These are phyloP conservation scores for Cataglyphis albicans DNA, from an alignment of 2,888 invertebrate species.

Conservation along the genomic window DNA sequence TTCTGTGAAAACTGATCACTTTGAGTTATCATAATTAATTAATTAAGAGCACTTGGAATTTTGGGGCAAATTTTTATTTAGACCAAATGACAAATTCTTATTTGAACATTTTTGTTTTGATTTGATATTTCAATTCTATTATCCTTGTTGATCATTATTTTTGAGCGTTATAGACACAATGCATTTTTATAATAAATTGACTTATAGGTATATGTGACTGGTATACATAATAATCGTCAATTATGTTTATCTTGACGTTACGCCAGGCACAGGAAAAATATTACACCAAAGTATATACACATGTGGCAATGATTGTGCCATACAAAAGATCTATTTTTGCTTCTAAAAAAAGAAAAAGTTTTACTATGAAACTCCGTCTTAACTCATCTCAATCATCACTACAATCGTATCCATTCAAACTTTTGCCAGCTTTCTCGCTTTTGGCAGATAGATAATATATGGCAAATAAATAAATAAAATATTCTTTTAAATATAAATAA, in stretches of 20 bases:
- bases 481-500: slow-evolving; percentile 20
- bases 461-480: slow-evolving; percentile 19
- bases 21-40: neutral
- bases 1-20: neutral
- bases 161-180: neutral
- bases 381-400: slow-evolving; percentile 9
- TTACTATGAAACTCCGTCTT: neutral
- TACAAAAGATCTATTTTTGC: slow-evolving; percentile 45
- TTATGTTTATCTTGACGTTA: slow-evolving; percentile 47
- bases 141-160: neutral
- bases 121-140: neutral
- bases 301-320: slow-evolving; percentile 32
- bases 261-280: slow-evolving; percentile 40
- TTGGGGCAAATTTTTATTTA: neutral
- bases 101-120: neutral
- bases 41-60: neutral
- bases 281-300: slow-evolving; percentile 20
- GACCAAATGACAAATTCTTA: neutral
- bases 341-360: slow-evolving; percentile 23
- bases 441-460: neutral
- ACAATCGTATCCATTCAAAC: slow-evolving; percentile 5
- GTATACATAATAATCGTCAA: slow-evolving; percentile 28
- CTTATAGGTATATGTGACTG: neutral
- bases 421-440: neutral
- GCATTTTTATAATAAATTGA: slow-evolving; percentile 18